A percentile compares a stretch with the other conserved stretches of the same genome.
Conservation (phyloP, 1,140 invertebrate genomes). For the Penaeus japonicus region DNA sequence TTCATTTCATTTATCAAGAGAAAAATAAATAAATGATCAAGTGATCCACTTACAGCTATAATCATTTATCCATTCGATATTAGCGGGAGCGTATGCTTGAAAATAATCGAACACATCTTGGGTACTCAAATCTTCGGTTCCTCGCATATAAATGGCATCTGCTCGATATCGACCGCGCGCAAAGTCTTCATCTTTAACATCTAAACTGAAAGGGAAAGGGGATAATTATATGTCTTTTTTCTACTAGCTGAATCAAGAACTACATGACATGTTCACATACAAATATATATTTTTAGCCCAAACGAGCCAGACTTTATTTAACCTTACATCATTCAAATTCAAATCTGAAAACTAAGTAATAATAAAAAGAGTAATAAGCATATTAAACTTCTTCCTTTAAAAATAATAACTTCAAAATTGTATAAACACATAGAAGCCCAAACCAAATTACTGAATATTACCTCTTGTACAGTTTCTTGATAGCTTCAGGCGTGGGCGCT, state of each 20-base stretch:
- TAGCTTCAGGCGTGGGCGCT: not conserved
- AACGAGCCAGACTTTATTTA: no score
- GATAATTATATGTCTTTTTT: not conserved
- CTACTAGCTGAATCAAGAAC: no score
- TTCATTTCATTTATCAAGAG: not conserved
- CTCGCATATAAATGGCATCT: slow-evolving; percentile 14
- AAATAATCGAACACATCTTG: slow-evolving; percentile 20
- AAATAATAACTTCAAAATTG: no score
- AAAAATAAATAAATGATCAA: not conserved
- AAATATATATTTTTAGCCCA: no score
- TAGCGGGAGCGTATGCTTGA: slow-evolving; percentile 11
- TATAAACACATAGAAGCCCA: not conserved
- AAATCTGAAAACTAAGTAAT: no score
- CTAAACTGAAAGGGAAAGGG: not conserved
- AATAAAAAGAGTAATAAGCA: no score
- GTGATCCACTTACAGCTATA: not conserved
- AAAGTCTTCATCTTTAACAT: slow-evolving; percentile 28
- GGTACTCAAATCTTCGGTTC: not conserved
- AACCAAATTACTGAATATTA: not conserved
- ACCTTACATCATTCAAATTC: no score
- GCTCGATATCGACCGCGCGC: slow-evolving; percentile 2
- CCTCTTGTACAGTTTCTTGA: slow-evolving; percentile 16
- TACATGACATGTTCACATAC: no score
- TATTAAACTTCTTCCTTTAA: no score
- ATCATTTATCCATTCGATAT: slow-evolving; percentile 17